phyloP scores from a whole-genome alignment of 2,888 invertebrate species.

The Perizoma flavofasciatum region DNA sequence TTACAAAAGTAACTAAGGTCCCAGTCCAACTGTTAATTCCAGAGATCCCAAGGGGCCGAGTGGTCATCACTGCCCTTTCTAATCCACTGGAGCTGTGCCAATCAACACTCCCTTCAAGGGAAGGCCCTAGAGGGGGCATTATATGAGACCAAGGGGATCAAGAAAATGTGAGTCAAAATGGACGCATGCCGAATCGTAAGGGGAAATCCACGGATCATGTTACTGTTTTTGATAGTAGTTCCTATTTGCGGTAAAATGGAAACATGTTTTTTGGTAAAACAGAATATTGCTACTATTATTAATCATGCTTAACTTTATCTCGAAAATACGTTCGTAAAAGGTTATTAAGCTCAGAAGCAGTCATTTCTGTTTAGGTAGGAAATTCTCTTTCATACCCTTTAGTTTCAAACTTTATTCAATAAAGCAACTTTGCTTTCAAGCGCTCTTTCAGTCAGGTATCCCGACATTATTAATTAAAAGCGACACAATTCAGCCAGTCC shows the following conservation, averaged over 20 bases:
- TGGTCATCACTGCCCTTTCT: slow-evolving; percentile 70
- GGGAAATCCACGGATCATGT: slow-evolving; percentile 39
- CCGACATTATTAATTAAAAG: slow-evolving; percentile 74
- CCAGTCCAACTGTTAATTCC: slow-evolving; percentile 63
- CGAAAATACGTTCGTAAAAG: too few relatives aligned
- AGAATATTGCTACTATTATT: too few relatives aligned
- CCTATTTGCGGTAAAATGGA: background rate
- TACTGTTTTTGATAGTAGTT: slow-evolving; percentile 11
- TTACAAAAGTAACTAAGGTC: slow-evolving; percentile 34
- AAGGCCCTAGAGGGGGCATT: slow-evolving; percentile 49
- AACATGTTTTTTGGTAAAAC: background rate
- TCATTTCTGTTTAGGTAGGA: too few relatives aligned
- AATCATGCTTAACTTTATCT: too few relatives aligned
- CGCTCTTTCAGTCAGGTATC: slow-evolving; percentile 47
- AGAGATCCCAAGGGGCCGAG: slow-evolving; percentile 64
- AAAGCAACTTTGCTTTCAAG: slow-evolving; percentile 39
- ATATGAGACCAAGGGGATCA: slow-evolving; percentile 37
- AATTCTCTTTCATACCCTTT: slow-evolving; percentile 2
- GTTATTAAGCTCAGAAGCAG: too few relatives aligned
- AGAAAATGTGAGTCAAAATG: slow-evolving; percentile 48
- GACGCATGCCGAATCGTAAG: slow-evolving; percentile 51
- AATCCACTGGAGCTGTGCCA: slow-evolving; percentile 76
- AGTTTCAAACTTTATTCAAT: slow-evolving; percentile 9
- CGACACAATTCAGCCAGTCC: slow-evolving; percentile 68
- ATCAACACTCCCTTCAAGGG: slow-evolving; percentile 71